Percentiles rank a stretch among this genome's conserved stretches.
Conservation (phyloP, 2,797 vertebrate species). For the Bovichtus variegatus region DNA sequence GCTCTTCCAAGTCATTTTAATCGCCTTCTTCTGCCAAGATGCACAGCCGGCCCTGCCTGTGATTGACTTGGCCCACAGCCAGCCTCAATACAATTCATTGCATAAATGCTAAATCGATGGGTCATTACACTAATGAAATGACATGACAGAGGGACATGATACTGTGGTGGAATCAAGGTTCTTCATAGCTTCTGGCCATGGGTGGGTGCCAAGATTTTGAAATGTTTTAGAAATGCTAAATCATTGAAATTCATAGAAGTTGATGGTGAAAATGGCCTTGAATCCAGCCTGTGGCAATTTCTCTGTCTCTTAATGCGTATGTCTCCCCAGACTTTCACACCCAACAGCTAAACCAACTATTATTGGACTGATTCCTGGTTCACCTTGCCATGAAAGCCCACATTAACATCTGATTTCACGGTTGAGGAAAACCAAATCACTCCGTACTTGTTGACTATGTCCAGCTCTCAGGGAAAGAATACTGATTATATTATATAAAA, state of each 20-base stretch:
- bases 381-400: slow-evolving; percentile 49
- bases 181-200: slow-evolving; percentile 41
- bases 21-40: slow-evolving; percentile 66
- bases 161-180: slow-evolving; percentile 46
- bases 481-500: slow-evolving; percentile 40
- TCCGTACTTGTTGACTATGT: slow-evolving; percentile 39
- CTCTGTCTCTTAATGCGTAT: slow-evolving; percentile 1
- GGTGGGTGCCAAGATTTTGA: slow-evolving; percentile 29
- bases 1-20: slow-evolving; percentile 58
- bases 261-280: slow-evolving; percentile 28
- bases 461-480: slow-evolving; percentile 16
- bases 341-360: slow-evolving; percentile 14
- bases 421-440: slow-evolving; percentile 58
- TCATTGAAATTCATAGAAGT: slow-evolving; percentile 26
- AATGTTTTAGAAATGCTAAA: slow-evolving; percentile 47
- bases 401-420: slow-evolving; percentile 70
- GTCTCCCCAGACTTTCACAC: slow-evolving; percentile 11
- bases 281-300: slow-evolving; percentile 21
- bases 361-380: slow-evolving; percentile 47
- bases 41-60: slow-evolving; percentile 57
- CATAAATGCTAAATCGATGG: slow-evolving; percentile 68
- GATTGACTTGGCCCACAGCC: slow-evolving; percentile 71
- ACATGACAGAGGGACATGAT: slow-evolving; percentile 56
- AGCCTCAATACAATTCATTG: slow-evolving; percentile 60
- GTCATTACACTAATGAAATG: slow-evolving; percentile 73